Percentiles rank a stretch among this genome's conserved stretches.
Evolutionary conservation across 2,797 vertebrate genomes (phyloP).

Genomic region (Iguana delicatissima): DNA sequence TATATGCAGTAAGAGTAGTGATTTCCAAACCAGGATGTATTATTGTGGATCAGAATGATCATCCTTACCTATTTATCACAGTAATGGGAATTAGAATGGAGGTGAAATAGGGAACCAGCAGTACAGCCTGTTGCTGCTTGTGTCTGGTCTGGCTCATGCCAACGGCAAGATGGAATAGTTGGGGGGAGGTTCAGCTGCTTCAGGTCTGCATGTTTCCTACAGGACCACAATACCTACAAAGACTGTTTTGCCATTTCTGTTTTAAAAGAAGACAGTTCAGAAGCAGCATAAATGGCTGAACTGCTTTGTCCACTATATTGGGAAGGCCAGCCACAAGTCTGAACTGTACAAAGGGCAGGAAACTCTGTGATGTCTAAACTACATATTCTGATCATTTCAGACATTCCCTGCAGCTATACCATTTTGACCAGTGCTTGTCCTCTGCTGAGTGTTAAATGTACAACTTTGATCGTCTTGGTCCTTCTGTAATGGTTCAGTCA

Average conservation of each 20-base stretch:
- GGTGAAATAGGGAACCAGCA: too few relatives aligned
- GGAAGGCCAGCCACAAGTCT: neutral
- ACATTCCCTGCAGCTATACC: neutral
- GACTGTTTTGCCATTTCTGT: neutral
- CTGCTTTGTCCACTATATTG: too few relatives aligned
- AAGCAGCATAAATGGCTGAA: neutral
- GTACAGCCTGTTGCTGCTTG: neutral
- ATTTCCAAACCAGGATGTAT: neutral
- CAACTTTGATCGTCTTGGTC: neutral
- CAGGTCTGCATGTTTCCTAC: neutral
- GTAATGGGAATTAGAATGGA: neutral
- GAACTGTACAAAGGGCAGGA: neutral
- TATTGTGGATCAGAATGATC: neutral
- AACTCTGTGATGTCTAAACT: too few relatives aligned
- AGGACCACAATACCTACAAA: neutral
- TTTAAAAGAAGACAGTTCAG: neutral
- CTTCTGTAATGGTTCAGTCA: neutral
- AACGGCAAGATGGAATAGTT: neutral
- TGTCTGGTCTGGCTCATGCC: neutral
- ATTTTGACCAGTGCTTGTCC: neutral
- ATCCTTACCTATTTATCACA: neutral
- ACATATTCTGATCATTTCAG: neutral
- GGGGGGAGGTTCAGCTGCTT: neutral
- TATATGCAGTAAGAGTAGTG: neutral
- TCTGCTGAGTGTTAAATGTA: neutral